Evolutionary conservation across 2,113 vertebrate genomes (phyloP).

Genomic region (Chrysochloris asiatica): DNA sequence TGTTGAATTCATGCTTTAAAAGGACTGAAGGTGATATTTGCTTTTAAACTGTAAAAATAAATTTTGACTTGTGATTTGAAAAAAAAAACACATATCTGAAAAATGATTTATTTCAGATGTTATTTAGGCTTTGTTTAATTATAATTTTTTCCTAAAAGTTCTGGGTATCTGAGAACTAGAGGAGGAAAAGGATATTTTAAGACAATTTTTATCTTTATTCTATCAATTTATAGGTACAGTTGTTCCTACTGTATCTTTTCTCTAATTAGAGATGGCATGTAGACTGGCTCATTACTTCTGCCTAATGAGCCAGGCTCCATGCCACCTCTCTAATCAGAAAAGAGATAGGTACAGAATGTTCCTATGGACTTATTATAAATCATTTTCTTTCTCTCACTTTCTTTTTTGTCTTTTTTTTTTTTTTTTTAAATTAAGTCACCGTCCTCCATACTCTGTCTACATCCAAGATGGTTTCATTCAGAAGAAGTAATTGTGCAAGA

Average conservation of each 20-base stretch:
- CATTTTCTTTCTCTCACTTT: conserved; percentile 75
- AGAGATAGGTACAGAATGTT: conserved; percentile 88
- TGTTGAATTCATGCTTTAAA: conserved; percentile 33
- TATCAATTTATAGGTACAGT: conserved; percentile 84
- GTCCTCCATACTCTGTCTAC: conserved; percentile 77
- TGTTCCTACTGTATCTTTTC: conserved; percentile 87
- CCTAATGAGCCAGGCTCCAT: conserved; percentile 87
- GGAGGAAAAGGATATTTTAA: conserved; percentile 70
- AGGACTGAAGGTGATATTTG: neutral
- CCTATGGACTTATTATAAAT: conserved; percentile 87
- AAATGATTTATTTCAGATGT: conserved; percentile 64
- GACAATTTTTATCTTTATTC: conserved; percentile 83
- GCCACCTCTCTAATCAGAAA: conserved; percentile 90
- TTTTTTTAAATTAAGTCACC: conserved; percentile 81
- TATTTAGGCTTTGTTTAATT: conserved; percentile 47
- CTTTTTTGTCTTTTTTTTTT: conserved; percentile 61
- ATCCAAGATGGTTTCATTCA: conserved; percentile 83
- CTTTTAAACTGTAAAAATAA: conserved; percentile 41
- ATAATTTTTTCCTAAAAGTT: conserved; percentile 45
- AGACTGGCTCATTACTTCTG: conserved; percentile 89
- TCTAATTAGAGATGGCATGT: conserved; percentile 90
- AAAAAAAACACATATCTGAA: conserved; percentile 34
- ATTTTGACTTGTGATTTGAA: conserved; percentile 59
- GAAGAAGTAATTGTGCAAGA: conserved; percentile 77
- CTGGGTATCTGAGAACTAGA: conserved; percentile 12